These are phyloP conservation scores for Nerophis lumbriciformis DNA, from an alignment of 2,113 vertebrate species.

Conservation along the genomic window DNA sequence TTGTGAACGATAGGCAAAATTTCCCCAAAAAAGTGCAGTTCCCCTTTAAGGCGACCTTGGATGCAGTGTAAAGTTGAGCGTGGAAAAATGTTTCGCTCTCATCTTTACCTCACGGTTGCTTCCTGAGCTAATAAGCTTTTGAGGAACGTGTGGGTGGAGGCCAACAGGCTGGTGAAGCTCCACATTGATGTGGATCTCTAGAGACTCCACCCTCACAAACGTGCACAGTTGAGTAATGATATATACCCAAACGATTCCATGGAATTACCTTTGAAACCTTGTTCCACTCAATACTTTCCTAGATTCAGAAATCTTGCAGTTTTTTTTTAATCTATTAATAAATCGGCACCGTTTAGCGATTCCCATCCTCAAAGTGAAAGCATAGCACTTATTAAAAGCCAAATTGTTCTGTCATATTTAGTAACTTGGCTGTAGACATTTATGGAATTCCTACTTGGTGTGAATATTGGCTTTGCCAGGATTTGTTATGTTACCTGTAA, in stretches of 20 bases:
- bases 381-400: background rate
- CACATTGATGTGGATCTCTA: background rate
- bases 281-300: background rate
- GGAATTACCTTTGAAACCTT: background rate
- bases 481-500: conserved; percentile 6
- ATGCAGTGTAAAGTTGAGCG: background rate
- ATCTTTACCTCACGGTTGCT: background rate
- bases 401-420: background rate
- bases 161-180: background rate
- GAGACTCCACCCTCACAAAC: conserved; percentile 6
- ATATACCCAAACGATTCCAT: background rate
- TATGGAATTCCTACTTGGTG: conserved; percentile 16
- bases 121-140: conserved; percentile 3
- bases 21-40: no score
- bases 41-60: no score
- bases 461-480: background rate
- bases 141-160: conserved; percentile 3
- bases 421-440: background rate
- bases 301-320: no score
- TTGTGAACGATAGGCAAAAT: no score
- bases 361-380: background rate
- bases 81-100: background rate
- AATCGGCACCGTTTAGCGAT: no score
- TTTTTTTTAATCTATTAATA: no score
- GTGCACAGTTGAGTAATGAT: background rate